Evolutionary conservation across 2,113 vertebrate species (phyloP).

Genomic region (Sclerurus mexicanus): DNA sequence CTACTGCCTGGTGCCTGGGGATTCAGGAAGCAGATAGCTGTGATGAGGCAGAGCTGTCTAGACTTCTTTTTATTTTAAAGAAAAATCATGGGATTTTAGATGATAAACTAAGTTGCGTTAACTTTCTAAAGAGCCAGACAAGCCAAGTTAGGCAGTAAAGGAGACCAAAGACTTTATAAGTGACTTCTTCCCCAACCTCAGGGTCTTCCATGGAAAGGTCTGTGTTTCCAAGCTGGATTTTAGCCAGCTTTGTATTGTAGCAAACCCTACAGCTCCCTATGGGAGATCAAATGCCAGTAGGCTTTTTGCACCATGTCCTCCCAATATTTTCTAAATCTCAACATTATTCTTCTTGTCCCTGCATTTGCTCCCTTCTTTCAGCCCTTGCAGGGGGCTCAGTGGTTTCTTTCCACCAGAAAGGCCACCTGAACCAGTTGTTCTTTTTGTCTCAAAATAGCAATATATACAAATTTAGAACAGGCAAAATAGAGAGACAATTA

Average conservation of each 20-base stretch:
- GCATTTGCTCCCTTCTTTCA: not conserved
- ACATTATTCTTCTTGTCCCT: not conserved
- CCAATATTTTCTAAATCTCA: not conserved
- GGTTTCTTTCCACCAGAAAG: not conserved
- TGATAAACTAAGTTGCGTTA: not conserved
- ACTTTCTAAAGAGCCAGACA: not conserved
- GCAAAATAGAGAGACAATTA: not conserved
- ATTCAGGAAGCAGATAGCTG: not conserved
- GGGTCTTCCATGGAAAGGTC: not conserved
- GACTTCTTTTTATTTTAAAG: not conserved
- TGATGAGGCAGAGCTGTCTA: not conserved
- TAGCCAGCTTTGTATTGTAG: not conserved
- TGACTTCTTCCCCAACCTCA: not conserved
- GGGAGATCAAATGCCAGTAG: not conserved
- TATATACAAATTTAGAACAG: not conserved
- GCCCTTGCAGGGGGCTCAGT: not conserved
- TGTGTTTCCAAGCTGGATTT: not conserved
- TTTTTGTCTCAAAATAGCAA: not conserved
- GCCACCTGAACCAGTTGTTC: rapidly evolving
- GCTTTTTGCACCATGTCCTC: not conserved
- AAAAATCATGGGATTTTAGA: not conserved
- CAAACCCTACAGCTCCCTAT: not conserved
- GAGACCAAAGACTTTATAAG: not conserved
- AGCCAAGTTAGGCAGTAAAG: not conserved
- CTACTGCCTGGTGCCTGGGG: not conserved